phyloP scores from a whole-genome alignment of 2,113 vertebrate genomes.

The Plestiodon gilberti region DNA sequence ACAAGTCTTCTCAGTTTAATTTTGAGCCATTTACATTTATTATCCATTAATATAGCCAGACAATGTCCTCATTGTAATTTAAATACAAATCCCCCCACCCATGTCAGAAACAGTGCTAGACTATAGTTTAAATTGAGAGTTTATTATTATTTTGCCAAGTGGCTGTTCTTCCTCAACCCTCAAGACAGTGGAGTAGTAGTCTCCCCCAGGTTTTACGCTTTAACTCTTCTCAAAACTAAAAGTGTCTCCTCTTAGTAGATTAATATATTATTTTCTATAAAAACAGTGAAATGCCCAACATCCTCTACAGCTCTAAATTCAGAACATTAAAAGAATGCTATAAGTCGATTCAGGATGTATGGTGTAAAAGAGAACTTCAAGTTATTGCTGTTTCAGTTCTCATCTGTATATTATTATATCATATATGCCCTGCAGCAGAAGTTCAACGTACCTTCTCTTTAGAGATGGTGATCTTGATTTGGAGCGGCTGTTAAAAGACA shows the following conservation, averaged over 20 bases:
- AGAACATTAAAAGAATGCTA: not conserved
- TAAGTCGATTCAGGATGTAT: not conserved
- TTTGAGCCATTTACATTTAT: constrained; percentile 34
- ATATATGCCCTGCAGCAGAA: not conserved
- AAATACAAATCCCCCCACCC: not conserved
- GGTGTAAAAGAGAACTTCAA: not conserved
- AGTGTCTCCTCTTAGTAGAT: not conserved
- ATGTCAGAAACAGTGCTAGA: not conserved
- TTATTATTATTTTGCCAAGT: not conserved
- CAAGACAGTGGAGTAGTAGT: not conserved
- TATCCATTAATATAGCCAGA: constrained; percentile 20
- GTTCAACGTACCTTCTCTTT: constrained; percentile 84
- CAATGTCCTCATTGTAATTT: not conserved
- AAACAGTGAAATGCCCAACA: not conserved
- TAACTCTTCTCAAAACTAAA: not conserved
- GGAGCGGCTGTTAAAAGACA: constrained; percentile 79
- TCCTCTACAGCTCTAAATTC: not conserved
- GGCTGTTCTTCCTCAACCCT: not conserved
- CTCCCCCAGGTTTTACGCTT: not conserved
- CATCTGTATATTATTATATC: not conserved
- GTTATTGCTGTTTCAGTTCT: not conserved
- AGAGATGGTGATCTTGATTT: constrained; percentile 85
- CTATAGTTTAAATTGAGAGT: not conserved
- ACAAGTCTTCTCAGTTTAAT: constrained; percentile 9
- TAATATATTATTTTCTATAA: not conserved